Base-by-base conservation (phyloP, 2,888 invertebrate genomes). In the Harpagoxenus sublaevis region DNA sequence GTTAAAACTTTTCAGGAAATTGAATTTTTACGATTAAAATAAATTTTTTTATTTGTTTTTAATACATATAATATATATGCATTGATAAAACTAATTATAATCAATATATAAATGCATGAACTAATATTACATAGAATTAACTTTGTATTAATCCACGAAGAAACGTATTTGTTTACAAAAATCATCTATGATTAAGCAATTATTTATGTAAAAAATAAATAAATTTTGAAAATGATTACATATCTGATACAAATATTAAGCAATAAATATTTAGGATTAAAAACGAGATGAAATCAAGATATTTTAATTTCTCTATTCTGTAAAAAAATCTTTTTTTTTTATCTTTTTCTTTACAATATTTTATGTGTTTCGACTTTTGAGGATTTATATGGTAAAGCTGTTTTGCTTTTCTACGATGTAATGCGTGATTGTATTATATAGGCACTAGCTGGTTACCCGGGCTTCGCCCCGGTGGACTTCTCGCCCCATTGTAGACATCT, bases 191-290 rank as follows among this genome's bases (percentile, higher is more conserved):
- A 12, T n/a, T 51, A 10, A 31, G 28, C 12, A 71, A 35, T 31
- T 68, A 35, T 31, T 68, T 1, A 5, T 48, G 23, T 48, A 15
- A 2, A 48, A 45, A n/a, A 31, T 48, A 48, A 70, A 35, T 1
- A 53, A 53, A 53, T 35, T 71, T 71, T 1, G 3, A 23, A 35
- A 45, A 66, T 28, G 28, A 66, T 28, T 66, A 28, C 2, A n/a
- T 39, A 65, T n/a, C 1, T 45, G 1, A 42, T 39, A 65, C n/a
- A 39, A 65, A 23, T 12, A 57, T n/a, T 63, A 63, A 63, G 31
- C 18, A 15, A 35, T 62, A n/a, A 42, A 65, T 42, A 65, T 65
- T 65, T 65, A 65, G 6, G 2, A 65, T 6, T 65, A 65, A 39
- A 31, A 8, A 31, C 18, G 3, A 39, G 9, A 68, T 28, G 5